Evolutionary conservation across 1,140 invertebrate species (phyloP).

Genomic region (Drosophila trapezifrons): DNA sequence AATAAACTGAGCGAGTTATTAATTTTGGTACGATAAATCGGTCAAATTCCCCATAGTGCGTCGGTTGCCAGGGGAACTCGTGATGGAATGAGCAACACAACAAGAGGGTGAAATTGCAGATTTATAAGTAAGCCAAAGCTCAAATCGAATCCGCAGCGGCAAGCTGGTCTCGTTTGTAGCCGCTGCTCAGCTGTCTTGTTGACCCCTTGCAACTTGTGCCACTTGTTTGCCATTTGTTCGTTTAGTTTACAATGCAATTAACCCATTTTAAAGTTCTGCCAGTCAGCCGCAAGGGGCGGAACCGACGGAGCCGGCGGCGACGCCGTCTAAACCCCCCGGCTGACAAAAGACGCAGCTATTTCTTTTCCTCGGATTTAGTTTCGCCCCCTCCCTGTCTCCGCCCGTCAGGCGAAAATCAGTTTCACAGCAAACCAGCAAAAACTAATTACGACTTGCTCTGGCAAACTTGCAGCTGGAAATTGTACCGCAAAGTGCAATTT

Average conservation of each 20-base stretch:
- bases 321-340: conserved; percentile 10
- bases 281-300: conserved; percentile 44
- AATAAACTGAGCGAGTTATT: too few relatives aligned
- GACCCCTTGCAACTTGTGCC: conserved; percentile 49
- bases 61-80: conserved; percentile 24
- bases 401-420: conserved; percentile 60
- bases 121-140: conserved; percentile 44
- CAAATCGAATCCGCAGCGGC: conserved; percentile 45
- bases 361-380: conserved; percentile 37
- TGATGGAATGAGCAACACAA: conserved; percentile 3
- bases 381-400: neutral
- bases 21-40: too few relatives aligned
- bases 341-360: conserved; percentile 70
- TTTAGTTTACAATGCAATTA: conserved; percentile 81
- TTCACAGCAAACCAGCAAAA: conserved; percentile 72
- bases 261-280: conserved; percentile 79
- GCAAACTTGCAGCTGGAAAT: conserved; percentile 64
- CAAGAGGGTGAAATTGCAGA: conserved; percentile 22
- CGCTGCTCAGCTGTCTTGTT: conserved; percentile 40
- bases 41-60: too few relatives aligned
- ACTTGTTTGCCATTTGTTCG: conserved; percentile 76
- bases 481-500: conserved; percentile 77
- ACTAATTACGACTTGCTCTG: conserved; percentile 71
- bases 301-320: neutral
- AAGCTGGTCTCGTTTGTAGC: conserved; percentile 15